Evolutionary conservation across 2,797 vertebrate species (phyloP), one percentile per base, ranked within the genome.

Genomic region (Chelon labrosus): DNA sequence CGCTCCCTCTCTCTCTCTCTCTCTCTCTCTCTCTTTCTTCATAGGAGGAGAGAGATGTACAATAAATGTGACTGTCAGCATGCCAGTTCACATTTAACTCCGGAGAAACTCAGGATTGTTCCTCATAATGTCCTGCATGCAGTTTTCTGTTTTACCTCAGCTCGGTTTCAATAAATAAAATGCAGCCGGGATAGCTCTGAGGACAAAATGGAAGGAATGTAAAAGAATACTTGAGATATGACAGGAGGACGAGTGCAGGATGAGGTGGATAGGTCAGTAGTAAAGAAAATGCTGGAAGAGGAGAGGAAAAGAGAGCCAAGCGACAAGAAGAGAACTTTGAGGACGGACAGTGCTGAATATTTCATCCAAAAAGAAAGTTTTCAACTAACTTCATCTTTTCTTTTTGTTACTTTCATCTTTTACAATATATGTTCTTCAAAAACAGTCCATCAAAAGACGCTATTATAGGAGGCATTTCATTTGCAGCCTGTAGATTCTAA

Each of bases 31-130:
- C 13, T 44, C 54, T 38, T 4, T 9, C 44, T 69, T 75, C 41
- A 61, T 9, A 50, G 42, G 52, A 75, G 59, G 73, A 83, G 69
- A 73, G n/a, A 77, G 58, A 69, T 61, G 76, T 61, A 75, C 70
- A 83, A 83, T 78, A 75, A 77, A 77, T 62, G 68, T 6, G 13
- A 27, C 51, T 35, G 64, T 50, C 50, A 0, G 25, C 50, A 22
- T 58, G 77, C 76, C 70, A 7, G 19, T 65, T 58, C 75, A 56
- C 68, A 67, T 81, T 77, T 60, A 55, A 65, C 73, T 79, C n/a
- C 35, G 65, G 82, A 75, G 20, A 52, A 27, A 60, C 27, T 58
- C 51, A 2, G 27, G 38, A 52, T 41, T 62, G 38, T 54, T 61
- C 56, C 42, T 62, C 39, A 50, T 41, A 59, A 66, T 35, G 46